A percentile compares a stretch with the other conserved stretches of the same genome.
These are phyloP conservation scores for Drosophila melanosoma DNA, from an alignment of 2,888 invertebrate species.

Conservation along the genomic window DNA sequence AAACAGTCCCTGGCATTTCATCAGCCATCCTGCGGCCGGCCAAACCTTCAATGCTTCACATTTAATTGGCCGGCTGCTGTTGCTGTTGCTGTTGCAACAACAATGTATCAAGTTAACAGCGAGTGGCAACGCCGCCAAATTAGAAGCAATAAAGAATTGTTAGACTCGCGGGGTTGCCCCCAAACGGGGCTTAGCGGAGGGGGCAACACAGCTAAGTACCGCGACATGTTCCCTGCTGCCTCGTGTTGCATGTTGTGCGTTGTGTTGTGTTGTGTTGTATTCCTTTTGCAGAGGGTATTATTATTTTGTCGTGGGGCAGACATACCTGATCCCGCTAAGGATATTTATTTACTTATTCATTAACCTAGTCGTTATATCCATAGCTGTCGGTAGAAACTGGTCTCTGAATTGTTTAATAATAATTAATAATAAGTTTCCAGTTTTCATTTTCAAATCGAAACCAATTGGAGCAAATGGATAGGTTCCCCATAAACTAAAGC, in stretches of 20 bases:
- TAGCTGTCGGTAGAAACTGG: background rate
- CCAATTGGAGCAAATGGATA: background rate
- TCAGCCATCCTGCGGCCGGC: constrained; percentile 50
- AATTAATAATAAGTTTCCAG: background rate
- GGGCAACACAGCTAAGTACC: constrained; percentile 54
- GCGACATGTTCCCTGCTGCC: constrained; percentile 49
- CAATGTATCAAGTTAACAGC: constrained; percentile 61
- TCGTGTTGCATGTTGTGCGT: background rate
- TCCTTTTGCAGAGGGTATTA: background rate
- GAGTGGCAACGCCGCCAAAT: constrained; percentile 50
- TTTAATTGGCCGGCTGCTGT: constrained; percentile 60
- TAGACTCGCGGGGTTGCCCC: constrained; percentile 29
- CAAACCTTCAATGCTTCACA: constrained; percentile 39
- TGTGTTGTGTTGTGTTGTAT: background rate
- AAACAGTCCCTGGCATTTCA: constrained; percentile 71
- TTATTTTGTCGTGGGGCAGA: background rate
- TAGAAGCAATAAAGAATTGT: constrained; percentile 71
- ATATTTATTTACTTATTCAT: background rate
- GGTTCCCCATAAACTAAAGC: background rate
- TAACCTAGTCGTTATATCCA: background rate
- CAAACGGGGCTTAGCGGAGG: constrained; percentile 19
- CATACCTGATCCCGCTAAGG: background rate
- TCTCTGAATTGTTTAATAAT: background rate
- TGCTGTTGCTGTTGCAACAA: constrained; percentile 34
- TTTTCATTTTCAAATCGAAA: background rate